Conservation (phyloP, 2,113 vertebrate species). For the Holacanthus passer region DNA sequence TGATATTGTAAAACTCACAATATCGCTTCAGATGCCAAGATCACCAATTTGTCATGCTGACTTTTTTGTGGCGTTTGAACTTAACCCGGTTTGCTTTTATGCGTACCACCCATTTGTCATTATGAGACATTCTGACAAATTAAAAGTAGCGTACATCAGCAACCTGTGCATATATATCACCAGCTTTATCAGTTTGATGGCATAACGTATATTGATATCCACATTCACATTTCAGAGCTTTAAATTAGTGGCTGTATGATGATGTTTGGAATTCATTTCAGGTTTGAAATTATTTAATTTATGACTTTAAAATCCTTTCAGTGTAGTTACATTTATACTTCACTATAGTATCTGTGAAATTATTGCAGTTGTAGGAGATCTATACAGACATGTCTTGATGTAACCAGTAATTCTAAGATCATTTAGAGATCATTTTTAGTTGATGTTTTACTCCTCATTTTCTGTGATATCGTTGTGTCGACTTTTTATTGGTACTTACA, state of each 20-base stretch:
- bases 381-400: not conserved
- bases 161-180: too few relatives aligned
- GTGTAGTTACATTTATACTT: not conserved
- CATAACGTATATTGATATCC: not conserved
- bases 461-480: conserved; percentile 13
- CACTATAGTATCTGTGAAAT: not conserved
- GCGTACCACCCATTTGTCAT: too few relatives aligned
- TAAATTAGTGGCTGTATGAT: not conserved
- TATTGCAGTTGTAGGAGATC: not conserved
- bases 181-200: not conserved
- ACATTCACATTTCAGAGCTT: not conserved
- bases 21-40: not conserved
- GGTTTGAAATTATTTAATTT: too few relatives aligned
- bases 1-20: too few relatives aligned
- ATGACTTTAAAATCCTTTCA: not conserved
- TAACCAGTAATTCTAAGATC: not conserved
- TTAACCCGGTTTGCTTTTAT: too few relatives aligned
- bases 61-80: not conserved
- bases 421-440: not conserved
- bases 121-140: too few relatives aligned
- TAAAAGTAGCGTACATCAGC: too few relatives aligned
- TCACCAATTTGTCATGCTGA: not conserved
- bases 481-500: conserved; percentile 1
- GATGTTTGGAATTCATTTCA: not conserved
- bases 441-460: not conserved